Conservation (phyloP, 2,113 vertebrate species). For the Saiga tatarica region DNA sequence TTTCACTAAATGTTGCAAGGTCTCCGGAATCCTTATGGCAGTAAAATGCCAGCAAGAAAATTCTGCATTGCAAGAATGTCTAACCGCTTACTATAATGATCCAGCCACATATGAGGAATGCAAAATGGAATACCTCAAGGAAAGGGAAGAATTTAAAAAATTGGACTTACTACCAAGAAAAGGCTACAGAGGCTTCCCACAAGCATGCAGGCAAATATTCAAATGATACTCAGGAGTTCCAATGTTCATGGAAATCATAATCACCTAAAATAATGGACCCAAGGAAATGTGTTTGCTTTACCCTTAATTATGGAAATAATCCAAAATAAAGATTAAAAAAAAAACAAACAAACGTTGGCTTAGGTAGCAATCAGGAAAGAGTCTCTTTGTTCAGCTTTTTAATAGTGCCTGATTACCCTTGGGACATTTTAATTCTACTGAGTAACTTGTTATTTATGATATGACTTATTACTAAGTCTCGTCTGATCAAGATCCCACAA, state of each 20-base stretch:
- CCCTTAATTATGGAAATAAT: constrained; percentile 54
- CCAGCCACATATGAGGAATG: constrained; percentile 92
- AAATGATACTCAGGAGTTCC: not conserved
- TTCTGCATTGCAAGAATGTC: constrained; percentile 91
- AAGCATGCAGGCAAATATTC: constrained; percentile 83
- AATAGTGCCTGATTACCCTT: not conserved
- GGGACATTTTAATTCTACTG: not conserved
- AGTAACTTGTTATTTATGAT: not conserved
- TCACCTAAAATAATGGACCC: not conserved
- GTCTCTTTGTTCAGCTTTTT: not conserved
- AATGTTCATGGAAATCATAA: constrained; percentile 70
- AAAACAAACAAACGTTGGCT: not conserved
- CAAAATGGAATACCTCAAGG: constrained; percentile 91
- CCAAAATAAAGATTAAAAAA: constrained; percentile 78
- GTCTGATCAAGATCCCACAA: not conserved
- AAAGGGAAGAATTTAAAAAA: constrained; percentile 91
- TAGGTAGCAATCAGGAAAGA: not conserved
- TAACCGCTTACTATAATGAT: constrained; percentile 90
- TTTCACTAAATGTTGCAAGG: constrained; percentile 93
- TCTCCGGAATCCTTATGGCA: constrained; percentile 92
- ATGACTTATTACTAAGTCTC: not conserved
- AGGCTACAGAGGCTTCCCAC: constrained; percentile 86
- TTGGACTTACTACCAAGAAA: constrained; percentile 87
- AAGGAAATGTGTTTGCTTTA: constrained; percentile 19
- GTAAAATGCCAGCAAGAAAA: constrained; percentile 93